Percentiles rank a stretch among this genome's conserved stretches.
These are phyloP conservation scores for Catharus fuscescens DNA, from an alignment of 2,113 vertebrate species.

Conservation along the genomic window DNA sequence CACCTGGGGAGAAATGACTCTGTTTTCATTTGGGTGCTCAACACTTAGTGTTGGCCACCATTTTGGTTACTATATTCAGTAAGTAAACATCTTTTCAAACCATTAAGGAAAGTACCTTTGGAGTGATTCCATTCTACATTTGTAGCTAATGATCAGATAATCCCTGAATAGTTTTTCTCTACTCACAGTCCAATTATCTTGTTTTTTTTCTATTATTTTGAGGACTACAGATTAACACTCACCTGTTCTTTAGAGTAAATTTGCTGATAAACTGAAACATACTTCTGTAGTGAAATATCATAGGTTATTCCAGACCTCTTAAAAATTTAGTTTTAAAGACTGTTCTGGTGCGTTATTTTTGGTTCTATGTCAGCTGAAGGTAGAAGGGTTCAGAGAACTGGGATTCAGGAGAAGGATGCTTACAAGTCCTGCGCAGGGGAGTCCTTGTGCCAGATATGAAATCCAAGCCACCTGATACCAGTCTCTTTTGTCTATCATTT, in stretches of 20 bases:
- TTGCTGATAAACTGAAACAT: not conserved
- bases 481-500: not conserved
- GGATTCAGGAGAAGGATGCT: not conserved
- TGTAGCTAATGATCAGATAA: not conserved
- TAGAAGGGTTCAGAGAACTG: not conserved
- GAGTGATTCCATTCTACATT: not conserved
- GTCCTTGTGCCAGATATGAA: not conserved
- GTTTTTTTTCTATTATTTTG: not conserved
- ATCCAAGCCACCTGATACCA: not conserved
- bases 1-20: not conserved
- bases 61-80: not conserved
- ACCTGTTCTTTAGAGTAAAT: not conserved
- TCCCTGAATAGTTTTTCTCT: not conserved
- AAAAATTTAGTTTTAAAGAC: not conserved
- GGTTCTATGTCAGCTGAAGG: not conserved
- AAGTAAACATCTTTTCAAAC: not conserved
- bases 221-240: not conserved
- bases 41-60: not conserved
- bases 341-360: not conserved
- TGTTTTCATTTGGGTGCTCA: not conserved
- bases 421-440: accelerated
- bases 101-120: not conserved
- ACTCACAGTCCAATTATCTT: not conserved
- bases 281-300: not conserved
- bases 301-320: not conserved